Evolutionary conservation across 2,113 vertebrate genomes (phyloP).

Genomic region (Tragelaphus imberbis): DNA sequence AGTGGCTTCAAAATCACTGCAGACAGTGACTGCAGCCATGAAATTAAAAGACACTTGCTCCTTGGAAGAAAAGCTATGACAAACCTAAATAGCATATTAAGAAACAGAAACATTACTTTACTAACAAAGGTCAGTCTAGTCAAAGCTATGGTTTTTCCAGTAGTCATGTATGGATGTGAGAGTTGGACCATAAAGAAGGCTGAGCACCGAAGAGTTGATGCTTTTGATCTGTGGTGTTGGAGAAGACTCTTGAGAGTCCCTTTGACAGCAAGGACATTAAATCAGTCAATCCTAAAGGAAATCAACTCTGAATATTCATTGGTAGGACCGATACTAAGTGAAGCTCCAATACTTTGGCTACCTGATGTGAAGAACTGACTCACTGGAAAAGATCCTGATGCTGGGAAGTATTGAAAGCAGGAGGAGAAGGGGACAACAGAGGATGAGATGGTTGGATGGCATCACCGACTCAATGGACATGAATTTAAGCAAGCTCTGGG

Average conservation of each 20-base stretch:
- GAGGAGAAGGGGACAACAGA: background rate
- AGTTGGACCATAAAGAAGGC: background rate
- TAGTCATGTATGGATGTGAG: background rate
- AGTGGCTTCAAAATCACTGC: background rate
- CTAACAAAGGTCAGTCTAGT: background rate
- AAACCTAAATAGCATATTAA: background rate
- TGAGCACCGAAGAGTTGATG: background rate
- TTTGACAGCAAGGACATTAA: background rate
- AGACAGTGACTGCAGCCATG: background rate
- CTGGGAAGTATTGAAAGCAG: background rate
- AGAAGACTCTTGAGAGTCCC: background rate
- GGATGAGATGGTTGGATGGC: background rate
- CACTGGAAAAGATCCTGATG: background rate
- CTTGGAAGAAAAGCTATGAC: background rate
- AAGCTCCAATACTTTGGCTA: background rate
- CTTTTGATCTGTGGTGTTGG: background rate
- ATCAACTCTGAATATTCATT: background rate
- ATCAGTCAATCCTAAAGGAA: background rate
- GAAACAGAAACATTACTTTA: background rate
- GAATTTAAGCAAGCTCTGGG: background rate
- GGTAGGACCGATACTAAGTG: background rate
- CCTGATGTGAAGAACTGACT: background rate
- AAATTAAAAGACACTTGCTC: background rate
- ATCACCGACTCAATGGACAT: background rate
- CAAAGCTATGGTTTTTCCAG: background rate